phyloP scores from a whole-genome alignment of 2,888 invertebrate species.

The Eudemis profundana region DNA sequence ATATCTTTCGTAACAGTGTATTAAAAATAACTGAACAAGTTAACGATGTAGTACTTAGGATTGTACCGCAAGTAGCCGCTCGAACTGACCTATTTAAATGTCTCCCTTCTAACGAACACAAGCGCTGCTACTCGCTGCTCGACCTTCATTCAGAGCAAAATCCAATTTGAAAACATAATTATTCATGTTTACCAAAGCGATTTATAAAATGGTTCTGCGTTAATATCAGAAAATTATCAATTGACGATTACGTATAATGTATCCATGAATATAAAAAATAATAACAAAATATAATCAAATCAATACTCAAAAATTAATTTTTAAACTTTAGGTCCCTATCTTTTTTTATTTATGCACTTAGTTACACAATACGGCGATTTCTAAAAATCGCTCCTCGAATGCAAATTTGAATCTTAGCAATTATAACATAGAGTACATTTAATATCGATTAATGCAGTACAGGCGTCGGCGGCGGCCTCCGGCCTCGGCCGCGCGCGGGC shows the following conservation, averaged over 20 bases:
- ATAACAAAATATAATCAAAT: slow-evolving; percentile 4
- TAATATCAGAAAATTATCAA: slow-evolving; percentile 20
- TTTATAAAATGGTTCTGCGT: not conserved
- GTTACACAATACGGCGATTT: slow-evolving; percentile 10
- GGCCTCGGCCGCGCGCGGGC: too few relatives aligned
- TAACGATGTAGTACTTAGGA: too few relatives aligned
- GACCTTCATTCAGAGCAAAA: too few relatives aligned
- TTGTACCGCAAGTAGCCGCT: too few relatives aligned
- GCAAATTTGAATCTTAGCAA: slow-evolving; percentile 30
- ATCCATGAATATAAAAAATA: slow-evolving; percentile 4
- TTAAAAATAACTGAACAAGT: too few relatives aligned
- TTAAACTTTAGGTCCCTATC: slow-evolving; percentile 36
- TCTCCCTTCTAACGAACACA: too few relatives aligned
- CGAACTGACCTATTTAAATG: too few relatives aligned
- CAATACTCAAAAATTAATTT: slow-evolving; percentile 15
- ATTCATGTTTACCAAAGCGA: not conserved
- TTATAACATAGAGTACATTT: slow-evolving; percentile 10
- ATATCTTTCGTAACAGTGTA: too few relatives aligned
- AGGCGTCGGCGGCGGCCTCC: too few relatives aligned
- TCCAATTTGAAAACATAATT: not conserved
- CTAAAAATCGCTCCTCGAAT: slow-evolving; percentile 5
- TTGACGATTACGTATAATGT: not conserved
- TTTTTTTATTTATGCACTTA: slow-evolving; percentile 6
- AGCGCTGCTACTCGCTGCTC: too few relatives aligned
- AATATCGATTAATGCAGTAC: not conserved